Percentiles rank a stretch among this genome's conserved stretches.
Conservation (phyloP, 2,888 invertebrate genomes). For the Lapara coniferarum region DNA sequence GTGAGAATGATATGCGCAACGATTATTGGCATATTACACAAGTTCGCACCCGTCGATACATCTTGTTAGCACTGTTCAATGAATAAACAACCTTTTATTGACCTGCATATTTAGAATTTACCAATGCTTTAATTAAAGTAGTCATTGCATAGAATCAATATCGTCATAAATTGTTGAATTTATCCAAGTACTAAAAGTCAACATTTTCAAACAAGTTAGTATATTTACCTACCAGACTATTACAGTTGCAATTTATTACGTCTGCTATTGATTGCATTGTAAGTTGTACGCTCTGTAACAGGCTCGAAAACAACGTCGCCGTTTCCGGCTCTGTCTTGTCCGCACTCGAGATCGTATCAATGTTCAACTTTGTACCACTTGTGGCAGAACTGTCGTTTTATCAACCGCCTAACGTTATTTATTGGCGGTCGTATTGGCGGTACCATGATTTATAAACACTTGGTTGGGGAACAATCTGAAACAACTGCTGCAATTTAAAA, state of each 20-base stretch:
- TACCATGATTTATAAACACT: conserved; percentile 53
- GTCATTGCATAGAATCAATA: not conserved
- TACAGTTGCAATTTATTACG: conserved; percentile 41
- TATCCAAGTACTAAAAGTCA: not conserved
- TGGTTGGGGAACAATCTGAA: conserved; percentile 18
- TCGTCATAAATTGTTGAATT: not conserved
- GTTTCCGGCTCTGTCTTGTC: conserved; percentile 64
- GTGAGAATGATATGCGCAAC: conserved; percentile 13
- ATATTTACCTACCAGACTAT: conserved; percentile 6
- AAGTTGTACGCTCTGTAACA: conserved; percentile 40
- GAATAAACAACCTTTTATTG: conserved; percentile 16
- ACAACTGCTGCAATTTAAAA: conserved; percentile 43
- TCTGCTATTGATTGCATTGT: conserved; percentile 39
- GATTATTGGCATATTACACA: conserved; percentile 21
- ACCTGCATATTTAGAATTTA: not conserved
- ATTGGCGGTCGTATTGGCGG: conserved; percentile 54
- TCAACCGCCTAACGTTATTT: conserved; percentile 65
- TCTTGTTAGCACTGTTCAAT: conserved; percentile 19
- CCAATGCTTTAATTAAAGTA: conserved; percentile 4
- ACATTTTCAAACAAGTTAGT: conserved; percentile 10
- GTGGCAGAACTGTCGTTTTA: conserved; percentile 63
- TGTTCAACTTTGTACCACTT: conserved; percentile 72
- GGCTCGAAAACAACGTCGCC: conserved; percentile 45
- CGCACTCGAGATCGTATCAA: conserved; percentile 73
- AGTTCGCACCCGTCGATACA: conserved; percentile 14